Evolutionary conservation across 2,113 vertebrate species (phyloP), one percentile per base, ranked within the genome.

Genomic region (Brachypodius melanocephalos): DNA sequence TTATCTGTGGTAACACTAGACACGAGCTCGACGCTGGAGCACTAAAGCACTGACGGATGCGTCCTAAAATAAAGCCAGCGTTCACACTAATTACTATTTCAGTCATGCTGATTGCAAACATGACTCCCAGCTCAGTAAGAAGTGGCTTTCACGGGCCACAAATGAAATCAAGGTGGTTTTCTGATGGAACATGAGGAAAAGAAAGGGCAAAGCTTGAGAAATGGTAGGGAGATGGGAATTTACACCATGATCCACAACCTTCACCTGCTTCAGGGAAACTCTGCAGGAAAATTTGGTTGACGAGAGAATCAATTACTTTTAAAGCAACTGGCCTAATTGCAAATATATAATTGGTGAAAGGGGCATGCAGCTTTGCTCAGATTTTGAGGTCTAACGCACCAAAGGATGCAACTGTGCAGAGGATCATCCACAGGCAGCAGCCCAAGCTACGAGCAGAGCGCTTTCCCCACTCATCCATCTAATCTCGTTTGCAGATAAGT

Each of bases 11-110:
- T 95, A 93, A 95, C 90, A 52, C 59, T 34, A 94, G 95, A 95
- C 63, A 58, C 15, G 6, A 91, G 93, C 86, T 88, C 10, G 34
- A 69, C 21, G 62, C 88, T 29, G 29, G 71, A 85, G 85, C 24
- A 76, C 93, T 86, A 10, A 91, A 95, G 95, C 91, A 74, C 93
- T 97, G 97, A 97, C 86, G 45, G 93, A 93, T 15, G 31, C 48
- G 40, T 48, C 90, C 92, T 43, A 97, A 97, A 97, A 97, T 96
- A 97, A 94, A 96, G 96, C 85, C 45, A 54, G 65, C 1, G 57
- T 73, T 93, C 95, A 92, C 69, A 15, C 55, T 88, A 93, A 96
- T 92, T 74, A 93, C 88, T 92, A 87, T 94, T 96, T 90, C 93
- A 74, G 95, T 68, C 82, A 67, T 6, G 1, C 57, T 42, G 90